Evolutionary conservation across 2,797 vertebrate species (phyloP), one percentile per base, ranked within the genome.

Genomic region (Discoglossus pictus): DNA sequence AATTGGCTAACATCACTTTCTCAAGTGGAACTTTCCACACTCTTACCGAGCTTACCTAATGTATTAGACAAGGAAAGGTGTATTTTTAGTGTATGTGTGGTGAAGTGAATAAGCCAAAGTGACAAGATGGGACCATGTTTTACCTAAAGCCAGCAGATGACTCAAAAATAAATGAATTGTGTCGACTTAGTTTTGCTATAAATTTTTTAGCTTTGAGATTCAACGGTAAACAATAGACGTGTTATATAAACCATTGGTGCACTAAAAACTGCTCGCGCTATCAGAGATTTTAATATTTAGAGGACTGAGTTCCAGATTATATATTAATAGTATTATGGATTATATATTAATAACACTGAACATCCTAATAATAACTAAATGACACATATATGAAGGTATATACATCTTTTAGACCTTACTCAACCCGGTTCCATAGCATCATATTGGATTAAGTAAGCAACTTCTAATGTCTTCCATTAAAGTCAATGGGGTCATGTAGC

Each of bases 101-200:
- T 55, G 70, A 78, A 61, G 71, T 76, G 68, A 76, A 75, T 65
- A 60, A 64, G 73, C 47, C 55, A 58, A 80, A 80, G 60, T 72
- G 79, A 83, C 51, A 72, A 73, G 73, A 73, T 18, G 65, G 79
- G 68, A 75, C 68, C 74, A 58, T 24, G 62, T 25, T 67, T 70
- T 65, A 73, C 35, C 15, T 68, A 35, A 52, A 74, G 51, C 68
- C 65, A 73, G 75, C 64, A 78, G 68, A 71, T 0, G 0, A 5
- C 74, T 74, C 63, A 74, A 73, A n/a, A 53, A 9, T 78, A 77
- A 71, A 65, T 59, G 38, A 34, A 71, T 68, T 71, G 60, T 47
- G 59, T 53, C 74, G 71, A 48, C 71, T 67, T 68, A 31, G 38
- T 54, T 64, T 38, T 13, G 47, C 36, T 21, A 43, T 56, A 55